Percentiles rank a stretch among this genome's conserved stretches.
phyloP scores from a whole-genome alignment of 2,888 invertebrate genomes.

The Pseudoips prasinana region DNA sequence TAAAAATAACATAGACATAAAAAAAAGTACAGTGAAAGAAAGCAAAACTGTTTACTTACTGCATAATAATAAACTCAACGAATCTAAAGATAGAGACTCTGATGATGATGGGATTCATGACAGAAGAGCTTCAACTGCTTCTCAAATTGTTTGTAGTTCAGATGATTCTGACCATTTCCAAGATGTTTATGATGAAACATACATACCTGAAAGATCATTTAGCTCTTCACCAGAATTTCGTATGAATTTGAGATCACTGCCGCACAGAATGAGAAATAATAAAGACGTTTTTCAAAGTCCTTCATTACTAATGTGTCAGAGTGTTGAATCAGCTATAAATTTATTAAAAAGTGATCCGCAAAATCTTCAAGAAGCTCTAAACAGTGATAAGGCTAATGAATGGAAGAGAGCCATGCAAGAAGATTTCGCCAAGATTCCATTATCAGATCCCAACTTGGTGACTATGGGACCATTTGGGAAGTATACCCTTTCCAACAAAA shows the following conservation, averaged over 20 bases:
- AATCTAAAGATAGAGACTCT: too few species aligned
- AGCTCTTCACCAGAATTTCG: neutral
- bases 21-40: neutral
- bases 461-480: too few species aligned
- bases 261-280: too few species aligned
- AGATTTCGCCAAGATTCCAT: too few species aligned
- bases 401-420: conserved; percentile 6
- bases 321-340: neutral
- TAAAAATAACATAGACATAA: conserved; percentile 2
- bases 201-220: too few species aligned
- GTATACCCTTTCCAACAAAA: too few species aligned
- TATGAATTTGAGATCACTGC: too few species aligned
- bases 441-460: too few species aligned
- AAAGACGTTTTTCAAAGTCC: too few species aligned
- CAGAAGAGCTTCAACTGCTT: neutral
- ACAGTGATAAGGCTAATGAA: neutral
- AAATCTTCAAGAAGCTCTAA: conserved; percentile 1
- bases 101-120: neutral
- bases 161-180: neutral
- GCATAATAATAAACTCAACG: too few species aligned
- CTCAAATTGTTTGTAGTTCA: neutral
- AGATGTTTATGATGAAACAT: too few species aligned
- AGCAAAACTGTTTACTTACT: too few species aligned
- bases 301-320: conserved; percentile 1
- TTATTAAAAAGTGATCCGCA: neutral